phyloP scores from a whole-genome alignment of 2,797 vertebrate genomes.

The Brachyalestes nurse region DNA sequence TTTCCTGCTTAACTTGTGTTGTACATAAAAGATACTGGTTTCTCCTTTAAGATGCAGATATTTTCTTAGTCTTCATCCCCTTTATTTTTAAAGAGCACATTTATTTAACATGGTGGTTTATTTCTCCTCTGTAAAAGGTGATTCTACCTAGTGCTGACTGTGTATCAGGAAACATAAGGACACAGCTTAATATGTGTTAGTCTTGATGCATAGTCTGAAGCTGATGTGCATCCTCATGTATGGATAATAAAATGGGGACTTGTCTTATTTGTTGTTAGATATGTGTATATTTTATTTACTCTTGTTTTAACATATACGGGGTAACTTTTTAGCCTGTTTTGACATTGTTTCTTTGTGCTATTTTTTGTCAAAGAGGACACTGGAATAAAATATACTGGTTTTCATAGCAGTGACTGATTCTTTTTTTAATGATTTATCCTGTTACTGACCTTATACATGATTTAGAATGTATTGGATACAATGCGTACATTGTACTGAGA shows the following conservation, averaged over 20 bases:
- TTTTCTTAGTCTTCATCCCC: slow-evolving; percentile 26
- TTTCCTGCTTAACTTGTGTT: slow-evolving; percentile 45
- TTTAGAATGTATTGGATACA: too few species aligned
- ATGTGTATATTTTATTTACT: slow-evolving; percentile 22
- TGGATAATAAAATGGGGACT: slow-evolving; percentile 26
- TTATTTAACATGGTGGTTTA: slow-evolving; percentile 22
- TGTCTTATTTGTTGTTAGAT: slow-evolving; percentile 7
- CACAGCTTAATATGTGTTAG: slow-evolving; percentile 3
- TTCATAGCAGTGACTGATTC: background rate
- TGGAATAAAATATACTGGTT: slow-evolving; percentile 48
- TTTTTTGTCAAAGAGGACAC: slow-evolving; percentile 32
- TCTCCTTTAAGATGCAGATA: slow-evolving; percentile 30
- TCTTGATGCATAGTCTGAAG: slow-evolving; percentile 30
- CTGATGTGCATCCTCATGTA: slow-evolving; percentile 41
- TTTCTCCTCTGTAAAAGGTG: slow-evolving; percentile 27
- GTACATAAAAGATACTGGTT: slow-evolving; percentile 20
- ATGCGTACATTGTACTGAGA: too few species aligned
- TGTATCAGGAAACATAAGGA: background rate
- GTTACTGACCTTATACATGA: background rate
- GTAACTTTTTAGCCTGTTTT: slow-evolving; percentile 61
- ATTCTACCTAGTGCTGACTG: slow-evolving; percentile 12
- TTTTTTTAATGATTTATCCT: background rate
- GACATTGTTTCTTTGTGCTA: slow-evolving; percentile 45
- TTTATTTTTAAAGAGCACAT: slow-evolving; percentile 39
- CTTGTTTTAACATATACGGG: slow-evolving; percentile 39